Base-by-base conservation (phyloP, 2,797 vertebrate genomes). In the Eurystomus glaucurus region DNA sequence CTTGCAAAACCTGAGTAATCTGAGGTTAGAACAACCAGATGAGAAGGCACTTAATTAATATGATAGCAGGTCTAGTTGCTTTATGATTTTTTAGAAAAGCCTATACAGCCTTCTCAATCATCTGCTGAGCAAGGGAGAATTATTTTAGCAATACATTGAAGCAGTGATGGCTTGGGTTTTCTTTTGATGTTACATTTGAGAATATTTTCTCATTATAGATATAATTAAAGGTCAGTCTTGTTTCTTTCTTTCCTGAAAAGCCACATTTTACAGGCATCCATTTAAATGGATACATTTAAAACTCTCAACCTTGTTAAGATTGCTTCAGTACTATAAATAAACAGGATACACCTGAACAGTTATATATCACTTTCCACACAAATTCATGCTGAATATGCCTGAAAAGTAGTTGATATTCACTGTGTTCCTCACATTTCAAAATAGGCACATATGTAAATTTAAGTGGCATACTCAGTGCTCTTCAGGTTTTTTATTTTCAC, bases 391-490 rank as follows among this genome's bases (percentile, higher is more conserved):
- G 64, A 90, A 72, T 23, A 48, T 31, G 22, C 15, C 25, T 81
- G 45, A 77, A 81, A 78, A 88, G 6, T 2, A 75, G 18, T 39
- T 2, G 1, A 18, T 23, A 11, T 1, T 51, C 9, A 45, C 46
- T 19, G 29, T 4, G 18, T 51, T 57, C 23, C 25, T 50, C n/a
- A 33, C 11, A 50, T 83, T 66, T 90, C 31, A 74, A 61, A 85
- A 74, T 0, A 39, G 45, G 10, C 12, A 50, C 4, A 31, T 39
- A 35, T 5, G 14, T 62, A 79, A 89, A 50, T 25, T 35, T 58
- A 45, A 81, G 50, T 69, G 37, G 28, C 3, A 4, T 16, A 33
- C 11, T 28, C 31, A 5, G 14, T 0, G 0, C 29, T 74, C 21
- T 45, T 77, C 17, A 54, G 41, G 3, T 8, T 33, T 76, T 85